A percentile compares a stretch with the other conserved stretches of the same genome.
Evolutionary conservation across 2,797 vertebrate genomes (phyloP).

Genomic region (Lerista edwardsae): DNA sequence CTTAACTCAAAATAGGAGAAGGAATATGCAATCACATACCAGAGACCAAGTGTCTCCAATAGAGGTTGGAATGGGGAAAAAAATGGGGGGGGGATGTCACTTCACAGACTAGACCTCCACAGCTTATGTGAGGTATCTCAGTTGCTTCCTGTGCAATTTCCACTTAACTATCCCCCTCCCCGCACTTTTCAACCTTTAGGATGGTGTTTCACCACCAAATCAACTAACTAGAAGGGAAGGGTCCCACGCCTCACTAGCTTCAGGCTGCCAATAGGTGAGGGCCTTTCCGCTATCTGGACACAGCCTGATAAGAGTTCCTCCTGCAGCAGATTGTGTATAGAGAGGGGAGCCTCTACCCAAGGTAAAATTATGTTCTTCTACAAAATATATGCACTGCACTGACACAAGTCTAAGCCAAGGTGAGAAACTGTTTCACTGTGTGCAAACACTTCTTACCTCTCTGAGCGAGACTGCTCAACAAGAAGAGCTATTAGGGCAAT

Average conservation of each 20-base stretch:
- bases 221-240: not conserved
- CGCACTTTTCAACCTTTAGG: not conserved
- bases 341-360: not conserved
- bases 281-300: not conserved
- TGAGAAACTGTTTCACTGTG: not conserved
- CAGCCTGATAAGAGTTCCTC: not conserved
- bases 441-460: constrained; percentile 82
- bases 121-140: not conserved
- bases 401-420: not conserved
- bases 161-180: not conserved
- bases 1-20: not conserved
- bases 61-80: not conserved
- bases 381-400: not conserved
- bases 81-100: not conserved
- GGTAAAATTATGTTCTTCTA: not conserved
- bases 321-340: not conserved
- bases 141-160: not conserved
- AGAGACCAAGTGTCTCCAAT: not conserved
- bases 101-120: not conserved
- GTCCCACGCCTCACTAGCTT: not conserved
- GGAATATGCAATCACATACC: not conserved
- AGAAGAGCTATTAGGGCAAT: constrained; percentile 96
- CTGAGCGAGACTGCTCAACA: constrained; percentile 97
- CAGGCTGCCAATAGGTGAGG: not conserved
- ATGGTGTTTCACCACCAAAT: not conserved